These are phyloP conservation scores for Cyanoderma ruficeps DNA, from an alignment of 2,113 vertebrate genomes.

Conservation along the genomic window DNA sequence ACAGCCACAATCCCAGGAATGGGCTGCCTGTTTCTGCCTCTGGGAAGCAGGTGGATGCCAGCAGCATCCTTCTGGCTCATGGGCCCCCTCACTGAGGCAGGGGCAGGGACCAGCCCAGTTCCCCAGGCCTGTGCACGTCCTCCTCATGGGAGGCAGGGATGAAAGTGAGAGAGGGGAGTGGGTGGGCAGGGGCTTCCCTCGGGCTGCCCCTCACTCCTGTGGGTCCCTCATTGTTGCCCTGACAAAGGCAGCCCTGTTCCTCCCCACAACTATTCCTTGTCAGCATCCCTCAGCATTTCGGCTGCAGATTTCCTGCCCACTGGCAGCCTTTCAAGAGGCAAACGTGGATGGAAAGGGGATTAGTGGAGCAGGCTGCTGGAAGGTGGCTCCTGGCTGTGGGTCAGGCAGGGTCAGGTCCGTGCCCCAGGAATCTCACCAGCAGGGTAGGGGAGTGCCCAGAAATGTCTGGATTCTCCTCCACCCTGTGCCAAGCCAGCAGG, in stretches of 20 bases:
- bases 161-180: neutral
- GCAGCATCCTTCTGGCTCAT: neutral
- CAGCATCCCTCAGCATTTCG: neutral
- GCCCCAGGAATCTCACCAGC: neutral
- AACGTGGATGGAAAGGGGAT: neutral
- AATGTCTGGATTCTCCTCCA: neutral
- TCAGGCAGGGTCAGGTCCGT: neutral
- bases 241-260: constrained; percentile 51
- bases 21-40: neutral
- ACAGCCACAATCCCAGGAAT: neutral
- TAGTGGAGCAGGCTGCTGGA: neutral
- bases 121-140: rapidly evolving
- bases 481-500: neutral
- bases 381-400: rapidly evolving
- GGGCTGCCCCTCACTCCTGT: neutral
- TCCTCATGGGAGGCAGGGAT: neutral
- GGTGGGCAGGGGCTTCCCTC: neutral
- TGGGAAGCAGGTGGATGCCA: neutral
- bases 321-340: constrained; percentile 35
- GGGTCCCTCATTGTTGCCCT: neutral
- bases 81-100: neutral
- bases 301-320: constrained; percentile 41
- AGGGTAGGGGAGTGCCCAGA: neutral
- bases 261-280: constrained; percentile 32
- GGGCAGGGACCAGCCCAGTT: neutral